phyloP scores from a whole-genome alignment of 2,113 vertebrate species.

The Castor canadensis region DNA sequence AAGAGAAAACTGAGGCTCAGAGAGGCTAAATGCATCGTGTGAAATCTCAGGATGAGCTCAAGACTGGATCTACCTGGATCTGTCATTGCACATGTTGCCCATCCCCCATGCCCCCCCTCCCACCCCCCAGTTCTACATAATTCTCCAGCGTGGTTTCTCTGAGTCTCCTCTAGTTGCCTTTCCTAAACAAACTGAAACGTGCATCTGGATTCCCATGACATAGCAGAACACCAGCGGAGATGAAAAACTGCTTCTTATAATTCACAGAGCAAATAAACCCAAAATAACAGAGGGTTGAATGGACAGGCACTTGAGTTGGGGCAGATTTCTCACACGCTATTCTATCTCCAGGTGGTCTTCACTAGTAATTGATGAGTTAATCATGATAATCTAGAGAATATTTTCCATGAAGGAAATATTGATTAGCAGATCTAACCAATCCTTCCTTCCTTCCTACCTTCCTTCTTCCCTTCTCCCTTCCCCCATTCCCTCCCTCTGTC shows the following conservation, averaged over 20 bases:
- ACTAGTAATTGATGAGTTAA: neutral
- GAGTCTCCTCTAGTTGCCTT: slow-evolving; percentile 10
- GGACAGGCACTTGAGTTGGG: neutral
- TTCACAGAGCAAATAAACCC: neutral
- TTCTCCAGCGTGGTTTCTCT: neutral
- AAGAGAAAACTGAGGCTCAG: neutral
- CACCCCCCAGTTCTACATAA: neutral
- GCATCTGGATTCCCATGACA: neutral
- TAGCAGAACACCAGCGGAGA: neutral
- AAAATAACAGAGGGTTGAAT: neutral
- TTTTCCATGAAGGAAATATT: neutral
- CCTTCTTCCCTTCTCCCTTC: no score
- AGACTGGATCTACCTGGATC: neutral
- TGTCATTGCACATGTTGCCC: neutral
- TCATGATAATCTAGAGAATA: neutral
- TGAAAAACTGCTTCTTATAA: neutral
- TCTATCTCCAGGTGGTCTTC: neutral
- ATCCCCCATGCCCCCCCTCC: no score
- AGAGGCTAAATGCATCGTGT: neutral
- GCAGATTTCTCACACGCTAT: neutral
- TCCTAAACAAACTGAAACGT: neutral
- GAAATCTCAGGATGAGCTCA: neutral
- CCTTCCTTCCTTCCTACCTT: no score
- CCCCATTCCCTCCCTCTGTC: no score
- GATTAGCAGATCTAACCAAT: neutral